Evolutionary conservation across 1,140 invertebrate species (phyloP).

Genomic region (roundworm (Caenorhabditis elegans)): WBcel235 BX284603.4:3839001-3839500

Average conservation of each 20-base stretch:
- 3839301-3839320: too few species aligned
- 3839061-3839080: slow-evolving; percentile 29
- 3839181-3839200: slow-evolving; percentile 8
- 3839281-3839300: background rate
- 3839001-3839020: background rate
- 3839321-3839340: background rate
- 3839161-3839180: too few species aligned
- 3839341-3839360: slow-evolving; percentile 4
- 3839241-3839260: slow-evolving; percentile 7
- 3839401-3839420: background rate
- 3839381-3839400: background rate
- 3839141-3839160: too few species aligned
- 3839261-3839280: background rate
- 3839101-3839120: background rate
- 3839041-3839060: background rate
- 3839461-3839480: background rate
- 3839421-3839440: background rate
- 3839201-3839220: background rate
- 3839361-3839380: background rate
- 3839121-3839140: background rate
- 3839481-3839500: too few species aligned
- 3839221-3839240: background rate
- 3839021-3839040: background rate
- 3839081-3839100: slow-evolving; percentile 15
- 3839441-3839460: background rate